These are phyloP conservation scores for Clarias pachynema DNA, from an alignment of 2,797 vertebrate species.

Conservation along the genomic window DNA sequence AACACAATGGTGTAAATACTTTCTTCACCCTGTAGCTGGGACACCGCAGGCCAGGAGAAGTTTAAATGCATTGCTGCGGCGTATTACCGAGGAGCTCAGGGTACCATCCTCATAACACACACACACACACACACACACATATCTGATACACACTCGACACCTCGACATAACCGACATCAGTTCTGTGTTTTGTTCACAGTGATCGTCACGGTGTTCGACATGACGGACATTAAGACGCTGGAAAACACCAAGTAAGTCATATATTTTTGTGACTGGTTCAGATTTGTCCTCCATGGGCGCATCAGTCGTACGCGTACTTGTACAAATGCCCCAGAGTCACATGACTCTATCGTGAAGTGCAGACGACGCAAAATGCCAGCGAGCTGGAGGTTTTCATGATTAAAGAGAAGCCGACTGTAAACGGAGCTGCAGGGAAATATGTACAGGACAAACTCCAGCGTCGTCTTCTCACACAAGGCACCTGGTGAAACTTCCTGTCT, in stretches of 20 bases:
- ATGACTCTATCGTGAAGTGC: not conserved
- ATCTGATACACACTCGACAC: not conserved
- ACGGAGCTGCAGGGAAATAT: not conserved
- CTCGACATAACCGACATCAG: not conserved
- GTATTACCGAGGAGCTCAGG: constrained; percentile 90
- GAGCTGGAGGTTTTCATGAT: not conserved
- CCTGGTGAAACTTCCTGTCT: not conserved
- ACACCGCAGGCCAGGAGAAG: constrained; percentile 94
- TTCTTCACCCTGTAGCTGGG: constrained; percentile 78
- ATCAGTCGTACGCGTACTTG: not conserved
- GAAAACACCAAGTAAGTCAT: constrained; percentile 82
- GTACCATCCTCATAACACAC: constrained; percentile 65
- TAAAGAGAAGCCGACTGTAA: not conserved
- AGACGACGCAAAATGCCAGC: not conserved
- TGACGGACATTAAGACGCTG: constrained; percentile 85
- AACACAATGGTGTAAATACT: not conserved
- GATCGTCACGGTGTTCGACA: constrained; percentile 88
- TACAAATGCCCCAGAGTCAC: not conserved
- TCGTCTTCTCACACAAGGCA: not conserved
- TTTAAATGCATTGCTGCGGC: constrained; percentile 93
- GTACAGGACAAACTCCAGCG: not conserved
- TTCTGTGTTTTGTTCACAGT: constrained; percentile 68
- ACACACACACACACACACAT: too few relatives aligned
- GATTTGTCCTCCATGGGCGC: not conserved
- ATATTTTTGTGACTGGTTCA: not conserved